Base-by-base conservation (phyloP, 2,113 vertebrate species). In the Casuarius casuarius region DNA sequence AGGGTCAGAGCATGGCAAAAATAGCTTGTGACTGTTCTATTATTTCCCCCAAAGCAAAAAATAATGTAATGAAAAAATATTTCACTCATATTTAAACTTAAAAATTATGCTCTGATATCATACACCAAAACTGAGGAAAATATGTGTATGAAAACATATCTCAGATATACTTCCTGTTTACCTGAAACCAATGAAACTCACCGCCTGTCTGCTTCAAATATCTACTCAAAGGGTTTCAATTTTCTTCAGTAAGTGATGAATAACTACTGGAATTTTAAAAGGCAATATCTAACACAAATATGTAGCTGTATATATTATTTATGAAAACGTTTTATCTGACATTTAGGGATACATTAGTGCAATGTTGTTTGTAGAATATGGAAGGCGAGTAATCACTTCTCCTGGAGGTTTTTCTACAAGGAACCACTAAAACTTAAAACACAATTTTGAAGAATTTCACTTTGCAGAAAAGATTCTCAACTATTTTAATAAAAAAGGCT, bases 231-330 rank as follows among this genome's bases (percentile, higher is more conserved):
- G 48, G 76, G 21, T 28, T 65, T 35, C 13, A 10, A 76, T 93
- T 94, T 94, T 94, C 84, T 94, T 44, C 33, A 62, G 22, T 68
- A 78, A 94, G 49, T 75, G 56, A 44, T 66, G 72, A 94, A 87
- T 71, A 90, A 51, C 74, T 72, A 84, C 29, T 6, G 5, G 84
- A 93, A 92, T 87, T 89, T 92, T 89, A 78, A 96, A 91, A 92
- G 38, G 70, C 7, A 20, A 20, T 92, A 90, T 72, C 67, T 94
- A 89, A 92, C 59, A 51, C 38, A 94, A 96, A 95, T 92, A 90
- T 75, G 28, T 63, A 91, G 72, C 72, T 90, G 10, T 91, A 89
- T 96, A 84, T 87, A 96, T 96, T 95, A 96, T 95, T 97, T 97
- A 97, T 92, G 70, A 92, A 93, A 93, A 82, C 14, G 85, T 74